These are phyloP conservation scores for Nomada fucata DNA, from an alignment of 2,888 invertebrate species.

Conservation along the genomic window DNA sequence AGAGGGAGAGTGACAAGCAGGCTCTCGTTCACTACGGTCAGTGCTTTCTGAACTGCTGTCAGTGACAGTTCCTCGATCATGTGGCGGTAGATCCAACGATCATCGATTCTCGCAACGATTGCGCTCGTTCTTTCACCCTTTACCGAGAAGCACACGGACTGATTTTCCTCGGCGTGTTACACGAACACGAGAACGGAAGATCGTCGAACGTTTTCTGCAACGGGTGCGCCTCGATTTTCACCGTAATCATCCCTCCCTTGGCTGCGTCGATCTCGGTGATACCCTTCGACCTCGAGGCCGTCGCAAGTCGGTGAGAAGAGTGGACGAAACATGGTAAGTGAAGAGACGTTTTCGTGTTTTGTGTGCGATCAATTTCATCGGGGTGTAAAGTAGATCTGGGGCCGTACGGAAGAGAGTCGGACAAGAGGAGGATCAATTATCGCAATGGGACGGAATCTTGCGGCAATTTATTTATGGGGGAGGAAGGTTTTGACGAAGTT, in stretches of 20 bases:
- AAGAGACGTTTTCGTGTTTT: not conserved
- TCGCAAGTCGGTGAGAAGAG: slow-evolving; percentile 33
- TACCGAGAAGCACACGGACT: not conserved
- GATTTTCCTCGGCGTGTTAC: not conserved
- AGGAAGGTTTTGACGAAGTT: too few relatives aligned
- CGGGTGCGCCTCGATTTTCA: not conserved
- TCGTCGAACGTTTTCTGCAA: not conserved
- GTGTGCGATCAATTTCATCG: too few relatives aligned
- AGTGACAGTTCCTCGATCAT: slow-evolving; percentile 81
- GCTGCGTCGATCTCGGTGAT: slow-evolving; percentile 36
- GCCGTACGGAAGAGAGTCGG: too few relatives aligned
- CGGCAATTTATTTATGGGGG: too few relatives aligned
- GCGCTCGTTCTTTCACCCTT: not conserved
- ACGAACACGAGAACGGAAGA: too few relatives aligned
- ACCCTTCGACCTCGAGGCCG: slow-evolving; percentile 24
- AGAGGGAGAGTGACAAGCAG: slow-evolving; percentile 60
- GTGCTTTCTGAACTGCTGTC: slow-evolving; percentile 84
- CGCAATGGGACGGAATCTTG: too few relatives aligned
- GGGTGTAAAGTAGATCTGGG: too few relatives aligned
- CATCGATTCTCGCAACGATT: slow-evolving; percentile 55
- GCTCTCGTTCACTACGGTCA: slow-evolving; percentile 73
- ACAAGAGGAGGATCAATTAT: too few relatives aligned
- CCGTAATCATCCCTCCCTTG: slow-evolving; percentile 1
- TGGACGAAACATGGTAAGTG: slow-evolving; percentile 65
- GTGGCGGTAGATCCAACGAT: slow-evolving; percentile 72